A percentile compares a stretch with the other conserved stretches of the same genome.
phyloP scores from a whole-genome alignment of 2,797 vertebrate genomes.

The Antrozous pallidus region DNA sequence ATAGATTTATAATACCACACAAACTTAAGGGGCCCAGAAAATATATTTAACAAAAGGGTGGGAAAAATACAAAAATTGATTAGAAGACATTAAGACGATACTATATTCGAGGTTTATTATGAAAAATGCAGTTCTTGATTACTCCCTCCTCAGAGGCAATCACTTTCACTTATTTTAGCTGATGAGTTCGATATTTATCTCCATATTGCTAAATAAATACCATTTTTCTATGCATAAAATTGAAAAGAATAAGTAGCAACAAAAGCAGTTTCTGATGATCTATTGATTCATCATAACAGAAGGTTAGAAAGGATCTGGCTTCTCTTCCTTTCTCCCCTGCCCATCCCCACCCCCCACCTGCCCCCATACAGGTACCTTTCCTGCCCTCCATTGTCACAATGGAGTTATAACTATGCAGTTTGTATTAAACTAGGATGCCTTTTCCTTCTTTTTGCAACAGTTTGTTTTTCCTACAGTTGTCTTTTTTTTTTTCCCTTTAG shows the following conservation, averaged over 20 bases:
- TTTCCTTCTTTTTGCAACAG: not conserved
- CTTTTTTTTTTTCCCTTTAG: not conserved
- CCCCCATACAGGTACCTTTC: not conserved
- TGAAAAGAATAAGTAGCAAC: not conserved
- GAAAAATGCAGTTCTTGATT: not conserved
- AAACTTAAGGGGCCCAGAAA: not conserved
- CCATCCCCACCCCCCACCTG: not conserved
- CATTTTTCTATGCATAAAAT: slow-evolving; percentile 14
- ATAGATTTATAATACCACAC: not conserved
- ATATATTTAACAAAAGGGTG: not conserved
- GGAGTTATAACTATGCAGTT: not conserved
- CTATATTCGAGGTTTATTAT: not conserved
- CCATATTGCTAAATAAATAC: not conserved
- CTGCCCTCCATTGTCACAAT: not conserved
- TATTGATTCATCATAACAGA: not conserved
- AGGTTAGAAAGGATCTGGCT: not conserved
- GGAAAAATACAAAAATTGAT: not conserved
- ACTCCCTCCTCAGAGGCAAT: not conserved
- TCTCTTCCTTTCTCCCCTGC: accelerated
- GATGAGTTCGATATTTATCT: slow-evolving; percentile 3
- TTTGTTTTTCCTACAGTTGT: not conserved
- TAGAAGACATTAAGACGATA: not conserved
- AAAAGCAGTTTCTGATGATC: not conserved
- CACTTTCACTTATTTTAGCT: slow-evolving; percentile 14
- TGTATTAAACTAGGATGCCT: not conserved